phyloP scores from a whole-genome alignment of 2,888 invertebrate species.

The Serrognathus titanus region DNA sequence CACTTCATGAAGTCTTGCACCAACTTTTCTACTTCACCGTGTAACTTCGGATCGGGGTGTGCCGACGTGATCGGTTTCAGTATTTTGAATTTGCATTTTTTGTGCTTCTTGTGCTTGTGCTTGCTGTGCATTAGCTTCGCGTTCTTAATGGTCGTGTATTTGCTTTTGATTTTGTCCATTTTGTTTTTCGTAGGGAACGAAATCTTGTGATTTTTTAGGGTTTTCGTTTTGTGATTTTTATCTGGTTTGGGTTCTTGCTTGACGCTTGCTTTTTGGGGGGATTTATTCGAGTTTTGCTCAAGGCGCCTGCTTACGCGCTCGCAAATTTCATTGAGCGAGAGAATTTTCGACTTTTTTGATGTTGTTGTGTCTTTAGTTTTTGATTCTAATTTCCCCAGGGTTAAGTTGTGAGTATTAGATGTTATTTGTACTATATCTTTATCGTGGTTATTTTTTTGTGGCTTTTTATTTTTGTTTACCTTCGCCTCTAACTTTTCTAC shows the following conservation, averaged over 20 bases:
- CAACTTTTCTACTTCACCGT: constrained; percentile 58
- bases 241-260: constrained; percentile 11
- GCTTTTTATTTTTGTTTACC: constrained; percentile 8
- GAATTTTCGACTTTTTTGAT: constrained; percentile 23
- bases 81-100: constrained; percentile 56
- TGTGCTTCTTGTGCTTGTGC: constrained; percentile 49
- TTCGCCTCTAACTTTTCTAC: constrained; percentile 6
- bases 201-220: constrained; percentile 42
- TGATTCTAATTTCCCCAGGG: constrained; percentile 19
- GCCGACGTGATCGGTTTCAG: constrained; percentile 43
- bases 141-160: constrained; percentile 42
- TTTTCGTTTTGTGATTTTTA: constrained; percentile 31
- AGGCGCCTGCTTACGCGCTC: constrained; percentile 41
- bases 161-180: constrained; percentile 33
- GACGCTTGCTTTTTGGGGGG: constrained; percentile 11
- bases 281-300: constrained; percentile 27
- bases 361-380: constrained; percentile 1
- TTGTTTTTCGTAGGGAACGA: constrained; percentile 36
- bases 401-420: constrained; percentile 22
- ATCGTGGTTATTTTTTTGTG: constrained; percentile 17
- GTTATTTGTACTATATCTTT: constrained; percentile 18
- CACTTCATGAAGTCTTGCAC: constrained; percentile 52
- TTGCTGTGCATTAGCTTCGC: constrained; percentile 47
- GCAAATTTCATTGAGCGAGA: constrained; percentile 38
- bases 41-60: constrained; percentile 50